Percentiles rank a stretch among this genome's conserved stretches.
Conservation (phyloP, 2,888 invertebrate genomes). For the Dascillus cervinus region DNA sequence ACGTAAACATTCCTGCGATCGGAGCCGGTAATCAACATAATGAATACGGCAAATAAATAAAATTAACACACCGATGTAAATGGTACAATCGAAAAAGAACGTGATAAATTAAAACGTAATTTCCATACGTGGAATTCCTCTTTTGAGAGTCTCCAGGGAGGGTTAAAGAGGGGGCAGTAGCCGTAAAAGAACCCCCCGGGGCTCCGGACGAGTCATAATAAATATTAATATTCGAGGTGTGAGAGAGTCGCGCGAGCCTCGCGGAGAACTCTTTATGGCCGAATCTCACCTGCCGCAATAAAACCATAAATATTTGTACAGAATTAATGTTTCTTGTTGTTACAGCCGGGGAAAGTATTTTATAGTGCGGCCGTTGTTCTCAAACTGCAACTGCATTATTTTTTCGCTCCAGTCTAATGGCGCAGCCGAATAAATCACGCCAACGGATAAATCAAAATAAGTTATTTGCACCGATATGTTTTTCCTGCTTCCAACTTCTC, state of each 20-base stretch:
- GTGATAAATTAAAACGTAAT: constrained; percentile 42
- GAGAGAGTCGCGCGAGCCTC: constrained; percentile 32
- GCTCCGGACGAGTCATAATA: constrained; percentile 40
- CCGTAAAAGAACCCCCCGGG: constrained; percentile 39
- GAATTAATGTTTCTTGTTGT: constrained; percentile 39
- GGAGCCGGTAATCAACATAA: constrained; percentile 24
- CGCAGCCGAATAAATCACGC: constrained; percentile 6
- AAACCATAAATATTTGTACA: constrained; percentile 43
- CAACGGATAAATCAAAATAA: constrained; percentile 11
- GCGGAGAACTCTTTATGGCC: constrained; percentile 23
- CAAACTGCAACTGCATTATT: no score
- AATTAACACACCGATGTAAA: constrained; percentile 40
- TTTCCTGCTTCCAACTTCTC: constrained; percentile 14
- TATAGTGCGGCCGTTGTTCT: no score
- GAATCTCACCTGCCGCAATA: constrained; percentile 40
- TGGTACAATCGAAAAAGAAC: constrained; percentile 39
- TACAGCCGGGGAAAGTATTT: constrained; percentile 29
- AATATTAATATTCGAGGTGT: constrained; percentile 43
- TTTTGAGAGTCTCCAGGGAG: constrained; percentile 26
- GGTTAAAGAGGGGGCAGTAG: constrained; percentile 36
- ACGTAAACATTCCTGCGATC: constrained; percentile 4
- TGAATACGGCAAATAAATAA: constrained; percentile 40
- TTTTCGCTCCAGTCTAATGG: constrained; percentile 8
- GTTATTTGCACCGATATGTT: constrained; percentile 11
- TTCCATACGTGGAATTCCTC: constrained; percentile 41